These are phyloP conservation scores for Carettochelys insculpta DNA, from an alignment of 2,113 vertebrate genomes.

Conservation along the genomic window DNA sequence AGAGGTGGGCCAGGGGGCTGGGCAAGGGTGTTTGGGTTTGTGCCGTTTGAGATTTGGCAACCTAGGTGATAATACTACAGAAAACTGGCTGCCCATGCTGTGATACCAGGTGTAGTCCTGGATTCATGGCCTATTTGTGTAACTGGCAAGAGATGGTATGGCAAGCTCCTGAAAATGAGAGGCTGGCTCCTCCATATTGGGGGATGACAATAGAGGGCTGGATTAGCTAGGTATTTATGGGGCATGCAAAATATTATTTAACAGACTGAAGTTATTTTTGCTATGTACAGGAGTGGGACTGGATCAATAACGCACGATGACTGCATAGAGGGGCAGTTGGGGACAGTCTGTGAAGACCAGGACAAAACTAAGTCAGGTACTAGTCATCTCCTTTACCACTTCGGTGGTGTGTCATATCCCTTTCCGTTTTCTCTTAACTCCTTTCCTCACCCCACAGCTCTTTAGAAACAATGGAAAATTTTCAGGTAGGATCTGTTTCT, in stretches of 20 bases:
- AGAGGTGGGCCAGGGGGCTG: no score
- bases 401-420: neutral
- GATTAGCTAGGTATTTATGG: neutral
- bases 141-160: slow-evolving; percentile 51
- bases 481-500: neutral
- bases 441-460: rapidly evolving
- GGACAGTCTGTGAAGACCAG: neutral
- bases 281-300: neutral
- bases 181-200: rapidly evolving
- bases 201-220: neutral
- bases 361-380: neutral
- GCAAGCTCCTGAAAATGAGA: slow-evolving; percentile 39
- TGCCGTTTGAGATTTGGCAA: no score
- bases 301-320: neutral
- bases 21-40: no score
- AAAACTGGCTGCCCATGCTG: slow-evolving; percentile 50
- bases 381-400: neutral
- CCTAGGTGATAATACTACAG: slow-evolving; percentile 13
- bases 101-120: slow-evolving; percentile 49
- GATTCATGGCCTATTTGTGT: slow-evolving; percentile 20
- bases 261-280: neutral
- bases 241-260: slow-evolving; percentile 11
- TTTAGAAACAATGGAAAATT: neutral
- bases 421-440: no score
- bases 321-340: neutral